phyloP scores from a whole-genome alignment of 2,888 invertebrate species.

The Lepas anatifera region DNA sequence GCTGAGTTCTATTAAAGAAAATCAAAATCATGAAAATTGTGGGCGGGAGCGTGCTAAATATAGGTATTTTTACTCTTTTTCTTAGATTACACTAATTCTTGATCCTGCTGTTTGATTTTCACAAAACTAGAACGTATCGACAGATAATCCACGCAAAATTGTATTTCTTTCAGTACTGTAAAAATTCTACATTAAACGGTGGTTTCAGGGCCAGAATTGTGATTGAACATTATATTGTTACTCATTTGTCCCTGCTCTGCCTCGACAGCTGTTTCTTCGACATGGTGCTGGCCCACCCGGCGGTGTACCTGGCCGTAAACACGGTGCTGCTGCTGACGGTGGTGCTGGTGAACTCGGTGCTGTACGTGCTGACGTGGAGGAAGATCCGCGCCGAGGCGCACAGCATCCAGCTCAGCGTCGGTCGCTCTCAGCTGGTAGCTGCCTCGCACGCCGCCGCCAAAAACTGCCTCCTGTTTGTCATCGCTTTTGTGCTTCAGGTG shows the following conservation, averaged over 20 bases:
- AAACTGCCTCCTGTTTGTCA: slow-evolving; percentile 1
- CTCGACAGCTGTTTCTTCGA: not conserved
- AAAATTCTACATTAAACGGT: no score
- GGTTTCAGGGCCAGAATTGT: no score
- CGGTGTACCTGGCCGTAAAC: not conserved
- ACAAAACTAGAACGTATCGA: no score
- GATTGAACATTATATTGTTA: no score
- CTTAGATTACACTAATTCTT: no score
- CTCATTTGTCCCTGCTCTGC: not conserved
- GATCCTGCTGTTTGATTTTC: no score
- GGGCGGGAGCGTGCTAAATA: no score
- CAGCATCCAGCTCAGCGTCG: not conserved
- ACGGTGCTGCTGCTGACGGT: slow-evolving; percentile 3
- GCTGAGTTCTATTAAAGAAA: no score
- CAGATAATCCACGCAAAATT: no score
- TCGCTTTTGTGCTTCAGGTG: not conserved
- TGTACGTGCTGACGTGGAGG: not conserved
- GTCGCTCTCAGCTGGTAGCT: not conserved
- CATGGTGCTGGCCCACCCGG: slow-evolving; percentile 3
- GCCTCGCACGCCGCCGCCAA: not conserved
- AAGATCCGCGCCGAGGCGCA: not conserved
- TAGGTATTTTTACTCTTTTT: no score
- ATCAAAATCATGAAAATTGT: no score
- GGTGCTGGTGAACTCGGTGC: not conserved
- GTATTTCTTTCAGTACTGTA: no score